Evolutionary conservation across 2,888 invertebrate species (phyloP), one percentile per base, ranked within the genome.

Genomic region (Notodonta ziczac): DNA sequence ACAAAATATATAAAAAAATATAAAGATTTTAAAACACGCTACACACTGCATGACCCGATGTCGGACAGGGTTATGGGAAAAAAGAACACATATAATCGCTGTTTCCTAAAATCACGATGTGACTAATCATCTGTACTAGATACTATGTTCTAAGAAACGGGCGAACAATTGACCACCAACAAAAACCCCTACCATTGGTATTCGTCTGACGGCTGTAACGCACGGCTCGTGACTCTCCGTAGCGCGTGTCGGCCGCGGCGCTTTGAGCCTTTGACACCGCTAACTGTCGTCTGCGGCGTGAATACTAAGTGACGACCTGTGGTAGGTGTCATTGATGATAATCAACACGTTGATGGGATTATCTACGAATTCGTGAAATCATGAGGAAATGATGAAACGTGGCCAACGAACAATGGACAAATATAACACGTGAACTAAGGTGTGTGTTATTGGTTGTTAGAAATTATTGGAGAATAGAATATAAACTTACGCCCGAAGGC

Each of bases 271-370:
- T 80, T 78, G 76, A 80, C 78, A 69, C 62, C 66, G 74, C 69
- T 76, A 56, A 76, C 79, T 74, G 81, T 78, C 79, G 78, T 73
- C 70, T 64, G 65, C 71, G 78, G 68, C 74, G 67, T 79, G 82
- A 82, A 83, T 83, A 71, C 76, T 76, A 83, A 83, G 74, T 72
- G 77, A 74, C 62, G 24, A 65, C 61, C 63, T 62, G 59, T 73
- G 62, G 74, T 70, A 75, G 71, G 63, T 62, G 64, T 12, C 58
- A 16, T 50, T 59, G 63, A 66, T 74, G 72, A 65, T 74, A 77
- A 74, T 77, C 72, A 67, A 62, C 16, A 54, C 54, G 70, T 61
- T 63, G 54, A 67, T 69, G 69, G 74, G 74, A 76, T 74, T 74
- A 72, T 52, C 52, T 13, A 16, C 12, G 32, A 5, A 5, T 32